These are phyloP conservation scores for Phortica variegata DNA, from an alignment of 1,140 invertebrate genomes.

Conservation along the genomic window DNA sequence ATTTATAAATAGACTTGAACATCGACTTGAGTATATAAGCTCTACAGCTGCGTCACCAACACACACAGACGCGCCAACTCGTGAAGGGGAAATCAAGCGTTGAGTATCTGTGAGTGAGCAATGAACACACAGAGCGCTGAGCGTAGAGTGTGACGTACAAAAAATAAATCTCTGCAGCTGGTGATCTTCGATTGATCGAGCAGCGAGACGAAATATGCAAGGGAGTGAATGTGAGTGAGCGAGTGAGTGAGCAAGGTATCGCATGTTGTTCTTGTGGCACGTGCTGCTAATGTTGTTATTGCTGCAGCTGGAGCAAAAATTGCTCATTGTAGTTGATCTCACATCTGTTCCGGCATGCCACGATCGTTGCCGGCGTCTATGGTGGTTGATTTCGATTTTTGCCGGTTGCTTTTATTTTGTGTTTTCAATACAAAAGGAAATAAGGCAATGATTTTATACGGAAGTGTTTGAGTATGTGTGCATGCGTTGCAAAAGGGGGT, in stretches of 20 bases:
- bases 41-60: conserved; percentile 34
- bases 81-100: conserved; percentile 29
- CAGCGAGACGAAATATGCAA: conserved; percentile 14
- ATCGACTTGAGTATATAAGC: conserved; percentile 32
- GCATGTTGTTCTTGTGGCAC: conserved; percentile 27
- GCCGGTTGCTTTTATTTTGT: background rate
- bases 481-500: conserved; percentile 42
- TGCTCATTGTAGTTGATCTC: conserved; percentile 26
- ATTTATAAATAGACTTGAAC: conserved; percentile 41
- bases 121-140: no score
- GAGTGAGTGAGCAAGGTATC: conserved; percentile 6
- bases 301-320: conserved; percentile 29
- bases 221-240: conserved; percentile 1
- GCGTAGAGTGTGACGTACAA: conserved; percentile 7
- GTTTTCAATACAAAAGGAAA: no score
- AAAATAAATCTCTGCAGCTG: conserved; percentile 42
- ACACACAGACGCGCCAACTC: conserved; percentile 4
- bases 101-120: no score
- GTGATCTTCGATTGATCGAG: conserved; percentile 21
- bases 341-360: conserved; percentile 36
- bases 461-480: conserved; percentile 25
- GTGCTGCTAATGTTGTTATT: conserved; percentile 20
- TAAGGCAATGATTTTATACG: no score
- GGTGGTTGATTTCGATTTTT: conserved; percentile 40
- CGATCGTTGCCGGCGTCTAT: conserved; percentile 28